Evolutionary conservation across 1,140 invertebrate species (phyloP), one percentile per base, ranked within the genome.

Genomic region (Zaprionus kolodkinae): DNA sequence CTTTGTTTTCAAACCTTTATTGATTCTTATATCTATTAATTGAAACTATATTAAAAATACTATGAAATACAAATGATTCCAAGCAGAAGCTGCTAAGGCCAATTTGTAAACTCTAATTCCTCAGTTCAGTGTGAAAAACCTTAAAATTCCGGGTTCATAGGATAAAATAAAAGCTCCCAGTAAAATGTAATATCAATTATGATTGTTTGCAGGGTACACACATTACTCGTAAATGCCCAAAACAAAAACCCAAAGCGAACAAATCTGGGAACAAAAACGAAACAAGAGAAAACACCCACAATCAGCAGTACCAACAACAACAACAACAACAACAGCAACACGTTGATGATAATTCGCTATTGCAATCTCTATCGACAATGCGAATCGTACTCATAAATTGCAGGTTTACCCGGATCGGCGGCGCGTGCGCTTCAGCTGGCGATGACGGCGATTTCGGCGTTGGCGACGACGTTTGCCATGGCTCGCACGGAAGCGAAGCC

Each of bases 401-500:
- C 56, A 33, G 75, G 78, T 78, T 82, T 27, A 59, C 60, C 75
- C n/a, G 73, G 60, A 55, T 38, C 55, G 52, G 65, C 30, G 38
- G 65, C 45, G 60, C 60, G 27, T 48, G 60, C 60, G 43, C 40
- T 33, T 11, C 27, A 33, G 30, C 45, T 50, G 61, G 15, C 17
- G 61, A 48, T 50, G 30, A 40, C 43, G 40, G 15, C n/a, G 40
- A 45, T 30, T 71, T 38, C 43, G 33, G 12, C 36, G 36, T 60
- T 36, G 52, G 13, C 36, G 43, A 54, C 35, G 52, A 30, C 57
- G 50, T 27, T 38, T 72, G 55, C 33, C 25, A 61, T 45, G 27
- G 43, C 40, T 56, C 59, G 77, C 55, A 81, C 84, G 84, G 85
- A 88, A 88, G 85, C 81, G 55, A 82, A 74, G 54, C 67, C 56